Percentiles rank a stretch among this genome's conserved stretches.
Conservation (phyloP, 2,888 invertebrate species). For the Protodeltote pygarga region DNA sequence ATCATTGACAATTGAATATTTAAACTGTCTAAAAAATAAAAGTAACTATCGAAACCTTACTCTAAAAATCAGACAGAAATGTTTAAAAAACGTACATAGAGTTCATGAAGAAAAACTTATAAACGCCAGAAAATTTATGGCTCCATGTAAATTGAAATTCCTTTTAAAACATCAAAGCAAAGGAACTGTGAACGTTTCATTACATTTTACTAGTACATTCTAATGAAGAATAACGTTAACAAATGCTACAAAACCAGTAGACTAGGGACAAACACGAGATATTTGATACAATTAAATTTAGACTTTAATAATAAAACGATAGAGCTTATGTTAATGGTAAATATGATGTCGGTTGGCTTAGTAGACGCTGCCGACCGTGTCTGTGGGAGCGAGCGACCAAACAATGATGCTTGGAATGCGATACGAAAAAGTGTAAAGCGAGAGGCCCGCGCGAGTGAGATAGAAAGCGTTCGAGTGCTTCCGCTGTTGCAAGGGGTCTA, state of each 20-base stretch:
- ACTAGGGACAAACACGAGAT: constrained; percentile 16
- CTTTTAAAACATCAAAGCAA: constrained; percentile 24
- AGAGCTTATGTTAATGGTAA: constrained; percentile 50
- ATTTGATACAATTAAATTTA: constrained; percentile 21
- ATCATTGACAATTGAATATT: too few species aligned
- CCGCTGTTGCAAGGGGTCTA: constrained; percentile 54
- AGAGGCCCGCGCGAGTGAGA: constrained; percentile 52
- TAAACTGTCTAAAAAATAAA: too few species aligned
- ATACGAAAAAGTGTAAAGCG: constrained; percentile 68
- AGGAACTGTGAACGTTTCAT: constrained; percentile 36
- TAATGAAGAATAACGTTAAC: constrained; percentile 45
- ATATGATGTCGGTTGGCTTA: constrained; percentile 32
- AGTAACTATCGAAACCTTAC: too few species aligned
- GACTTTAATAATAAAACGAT: constrained; percentile 45
- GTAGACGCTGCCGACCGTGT: constrained; percentile 65
- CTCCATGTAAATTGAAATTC: constrained; percentile 5
- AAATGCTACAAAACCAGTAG: constrained; percentile 42
- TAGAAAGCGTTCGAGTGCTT: constrained; percentile 58
- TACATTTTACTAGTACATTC: constrained; percentile 41
- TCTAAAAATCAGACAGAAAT: too few species aligned
- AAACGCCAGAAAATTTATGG: constrained; percentile 6
- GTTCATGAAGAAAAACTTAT: neutral
- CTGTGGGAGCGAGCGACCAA: constrained; percentile 74
- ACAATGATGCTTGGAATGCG: constrained; percentile 80
- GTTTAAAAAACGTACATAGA: too few species aligned